Conservation (phyloP, 2,888 invertebrate genomes). For the Camponotus fellah region DNA sequence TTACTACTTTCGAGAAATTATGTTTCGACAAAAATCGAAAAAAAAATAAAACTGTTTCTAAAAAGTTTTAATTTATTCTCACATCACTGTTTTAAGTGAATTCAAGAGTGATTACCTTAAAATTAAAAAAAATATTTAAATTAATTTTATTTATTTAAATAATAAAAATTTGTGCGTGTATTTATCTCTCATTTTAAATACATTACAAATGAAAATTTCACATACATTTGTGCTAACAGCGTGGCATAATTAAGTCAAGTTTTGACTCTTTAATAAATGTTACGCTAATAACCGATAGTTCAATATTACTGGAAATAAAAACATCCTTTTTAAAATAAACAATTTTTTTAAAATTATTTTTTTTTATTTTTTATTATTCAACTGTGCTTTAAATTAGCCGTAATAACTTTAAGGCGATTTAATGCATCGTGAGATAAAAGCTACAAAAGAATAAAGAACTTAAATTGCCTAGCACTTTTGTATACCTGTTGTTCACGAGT, state of each 20-base stretch:
- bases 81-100: background rate
- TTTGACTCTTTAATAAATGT: background rate
- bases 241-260: background rate
- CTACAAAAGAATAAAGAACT: background rate
- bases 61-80: background rate
- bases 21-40: background rate
- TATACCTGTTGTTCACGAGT: background rate
- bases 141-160: background rate
- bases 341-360: too few species aligned
- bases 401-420: constrained; percentile 28
- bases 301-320: background rate
- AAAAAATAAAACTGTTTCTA: background rate
- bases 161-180: background rate
- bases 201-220: background rate
- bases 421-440: constrained; percentile 8
- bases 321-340: background rate
- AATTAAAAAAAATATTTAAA: background rate
- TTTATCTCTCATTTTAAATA: constrained; percentile 12
- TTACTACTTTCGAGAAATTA: background rate
- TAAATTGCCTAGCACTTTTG: constrained; percentile 27
- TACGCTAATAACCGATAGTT: background rate
- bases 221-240: background rate
- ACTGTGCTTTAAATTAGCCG: constrained; percentile 10
- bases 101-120: too few species aligned
- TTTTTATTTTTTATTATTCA: background rate